Evolutionary conservation across 1,140 invertebrate genomes (phyloP), one percentile per base, ranked within the genome.

Genomic region (Bursaphelenchus mucronatus): DNA sequence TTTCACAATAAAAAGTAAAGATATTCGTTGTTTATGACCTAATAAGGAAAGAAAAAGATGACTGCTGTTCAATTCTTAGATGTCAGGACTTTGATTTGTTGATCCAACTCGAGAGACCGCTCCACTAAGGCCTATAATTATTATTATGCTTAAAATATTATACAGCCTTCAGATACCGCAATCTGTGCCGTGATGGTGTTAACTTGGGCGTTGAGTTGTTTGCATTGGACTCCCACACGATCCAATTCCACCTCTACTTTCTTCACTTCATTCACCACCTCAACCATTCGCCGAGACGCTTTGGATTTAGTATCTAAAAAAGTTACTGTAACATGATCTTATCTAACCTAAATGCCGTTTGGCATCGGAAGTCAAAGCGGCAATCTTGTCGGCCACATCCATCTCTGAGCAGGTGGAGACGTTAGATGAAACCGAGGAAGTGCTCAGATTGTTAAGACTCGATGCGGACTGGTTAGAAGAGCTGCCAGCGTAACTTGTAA

Each of bases 231-330:
- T 9, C 63, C 63, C 8, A 49, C 43, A 47, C 63, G 63, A 40
- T 69, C 63, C 63, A 65, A 45, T 44, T 65, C 63, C n/a, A 53
- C 62, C 41, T 65, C 44, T 63, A 66, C 19, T 6, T 54, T 39
- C 63, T 68, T 66, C 13, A 65, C 49, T 46, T 65, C 63, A 58
- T 64, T 64, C 15, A 64, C 41, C 39, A 64, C 62, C 15, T 67
- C 39, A 64, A 49, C 40, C 63, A 65, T 54, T 9, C 44, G 44
- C n/a, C 67, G 13, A 10, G 21, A 53, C 17, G 21, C 63, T 21
- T n/a, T 17, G n/a, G 44, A 19, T 67, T 65, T 65, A 21, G 21
- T 64, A 51, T 21, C 63, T 65, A 51, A 49, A 65, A 65, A 1
- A 2, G 46, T 19, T 46, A 21, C 7, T 51, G 10, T n/a, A 51